Conservation (phyloP, 1,140 invertebrate genomes). For the Proctacanthus coquilletti region DNA sequence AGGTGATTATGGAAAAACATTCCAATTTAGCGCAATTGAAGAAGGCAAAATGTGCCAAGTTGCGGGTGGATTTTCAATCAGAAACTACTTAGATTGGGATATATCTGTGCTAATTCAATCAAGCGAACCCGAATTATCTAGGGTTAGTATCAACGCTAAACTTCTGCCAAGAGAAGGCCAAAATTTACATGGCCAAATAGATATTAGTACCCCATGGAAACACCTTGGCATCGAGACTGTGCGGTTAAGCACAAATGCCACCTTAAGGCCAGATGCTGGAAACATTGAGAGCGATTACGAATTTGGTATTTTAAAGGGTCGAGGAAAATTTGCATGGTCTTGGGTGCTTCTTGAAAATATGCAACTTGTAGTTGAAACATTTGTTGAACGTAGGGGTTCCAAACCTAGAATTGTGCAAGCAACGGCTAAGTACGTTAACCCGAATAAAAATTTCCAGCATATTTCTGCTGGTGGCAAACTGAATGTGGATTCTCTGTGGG, state of each 20-base stretch:
- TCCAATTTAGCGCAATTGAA: slow-evolving; percentile 23
- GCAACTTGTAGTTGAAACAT: slow-evolving; percentile 25
- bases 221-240: slow-evolving; percentile 20
- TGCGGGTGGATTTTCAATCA: slow-evolving; percentile 18
- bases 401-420: slow-evolving; percentile 15
- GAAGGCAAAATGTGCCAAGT: slow-evolving; percentile 24
- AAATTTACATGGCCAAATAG: slow-evolving; percentile 13
- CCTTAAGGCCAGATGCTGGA: slow-evolving; percentile 8
- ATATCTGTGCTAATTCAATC: slow-evolving; percentile 21
- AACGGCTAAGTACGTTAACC: slow-evolving; percentile 35
- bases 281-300: slow-evolving; percentile 16
- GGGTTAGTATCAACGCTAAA: slow-evolving; percentile 19
- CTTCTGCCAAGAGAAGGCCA: slow-evolving; percentile 9
- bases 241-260: slow-evolving; percentile 15
- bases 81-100: slow-evolving; percentile 13
- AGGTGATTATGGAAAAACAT: slow-evolving; percentile 14
- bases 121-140: slow-evolving; percentile 17
- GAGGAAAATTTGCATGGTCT: slow-evolving; percentile 19
- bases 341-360: slow-evolving; percentile 31
- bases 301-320: slow-evolving; percentile 16
- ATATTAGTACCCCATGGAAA: slow-evolving; percentile 23
- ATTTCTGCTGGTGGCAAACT: slow-evolving; percentile 35
- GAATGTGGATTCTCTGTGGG: slow-evolving; percentile 33
- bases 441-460: slow-evolving; percentile 30
- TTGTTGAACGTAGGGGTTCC: slow-evolving; percentile 18